Conservation (phyloP, 2,113 vertebrate species). For the Clarias gariepinus region DNA sequence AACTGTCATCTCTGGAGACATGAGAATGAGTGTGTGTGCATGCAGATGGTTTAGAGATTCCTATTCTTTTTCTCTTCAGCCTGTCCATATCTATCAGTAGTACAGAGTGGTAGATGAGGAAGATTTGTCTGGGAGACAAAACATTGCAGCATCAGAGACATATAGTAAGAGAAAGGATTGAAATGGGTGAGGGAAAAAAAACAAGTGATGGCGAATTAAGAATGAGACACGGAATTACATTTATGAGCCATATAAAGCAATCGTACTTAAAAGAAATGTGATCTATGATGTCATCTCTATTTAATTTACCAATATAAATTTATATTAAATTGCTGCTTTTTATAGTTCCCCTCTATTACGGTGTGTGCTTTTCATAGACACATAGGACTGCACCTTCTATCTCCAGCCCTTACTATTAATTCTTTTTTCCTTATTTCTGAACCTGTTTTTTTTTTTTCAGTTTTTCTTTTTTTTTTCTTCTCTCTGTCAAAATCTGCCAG, state of each 20-base stretch:
- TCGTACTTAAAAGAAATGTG: neutral
- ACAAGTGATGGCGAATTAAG: conserved; percentile 11
- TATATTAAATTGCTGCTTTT: neutral
- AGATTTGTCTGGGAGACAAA: neutral
- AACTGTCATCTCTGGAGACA: neutral
- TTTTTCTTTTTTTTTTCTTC: conserved; percentile 22
- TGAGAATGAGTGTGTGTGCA: neutral
- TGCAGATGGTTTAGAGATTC: neutral
- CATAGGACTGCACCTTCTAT: neutral
- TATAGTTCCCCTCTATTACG: too few species aligned
- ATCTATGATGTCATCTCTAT: neutral
- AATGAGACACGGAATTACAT: neutral
- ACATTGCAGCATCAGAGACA: neutral
- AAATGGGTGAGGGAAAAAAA: neutral
- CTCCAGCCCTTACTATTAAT: neutral
- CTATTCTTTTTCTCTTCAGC: neutral
- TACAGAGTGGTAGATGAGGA: neutral
- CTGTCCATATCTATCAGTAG: neutral
- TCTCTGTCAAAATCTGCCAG: conserved; percentile 53
- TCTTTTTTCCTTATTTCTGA: conserved; percentile 1
- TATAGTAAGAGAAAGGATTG: neutral
- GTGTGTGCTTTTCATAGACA: neutral
- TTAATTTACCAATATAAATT: neutral
- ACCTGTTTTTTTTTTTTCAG: neutral
- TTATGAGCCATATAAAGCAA: neutral